Evolutionary conservation across 2,888 invertebrate species (phyloP).

Genomic region (Acanthococcus lagerstroemiae): DNA sequence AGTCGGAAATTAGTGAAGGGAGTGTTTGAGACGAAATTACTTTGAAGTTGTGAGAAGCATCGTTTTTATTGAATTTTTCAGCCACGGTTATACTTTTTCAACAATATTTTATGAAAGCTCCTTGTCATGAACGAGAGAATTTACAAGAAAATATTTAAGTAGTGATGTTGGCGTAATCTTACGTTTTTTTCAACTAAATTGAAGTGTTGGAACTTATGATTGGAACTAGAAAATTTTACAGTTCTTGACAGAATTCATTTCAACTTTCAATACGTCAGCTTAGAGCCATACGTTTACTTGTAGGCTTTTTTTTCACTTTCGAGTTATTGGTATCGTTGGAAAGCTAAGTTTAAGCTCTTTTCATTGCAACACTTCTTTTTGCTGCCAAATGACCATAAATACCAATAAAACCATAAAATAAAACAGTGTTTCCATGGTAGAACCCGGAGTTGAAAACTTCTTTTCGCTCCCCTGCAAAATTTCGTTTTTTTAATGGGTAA

Average conservation of each 20-base stretch:
- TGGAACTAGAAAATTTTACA: not conserved
- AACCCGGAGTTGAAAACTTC: too few relatives aligned
- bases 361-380: too few relatives aligned
- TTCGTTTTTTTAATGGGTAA: too few relatives aligned
- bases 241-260: not conserved
- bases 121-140: not conserved
- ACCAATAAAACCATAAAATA: too few relatives aligned
- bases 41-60: not conserved
- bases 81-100: not conserved
- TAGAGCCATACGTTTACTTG: not conserved
- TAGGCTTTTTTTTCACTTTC: not conserved
- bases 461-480: too few relatives aligned
- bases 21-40: not conserved
- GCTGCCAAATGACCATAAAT: too few relatives aligned
- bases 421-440: too few relatives aligned
- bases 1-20: not conserved
- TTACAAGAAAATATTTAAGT: not conserved
- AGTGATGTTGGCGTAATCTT: not conserved
- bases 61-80: not conserved
- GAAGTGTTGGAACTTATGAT: not conserved
- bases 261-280: not conserved
- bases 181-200: not conserved
- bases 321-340: not conserved
- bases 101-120: not conserved
- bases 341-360: not conserved